Evolutionary conservation across 2,113 vertebrate genomes (phyloP).

Genomic region (Tautogolabrus adspersus): DNA sequence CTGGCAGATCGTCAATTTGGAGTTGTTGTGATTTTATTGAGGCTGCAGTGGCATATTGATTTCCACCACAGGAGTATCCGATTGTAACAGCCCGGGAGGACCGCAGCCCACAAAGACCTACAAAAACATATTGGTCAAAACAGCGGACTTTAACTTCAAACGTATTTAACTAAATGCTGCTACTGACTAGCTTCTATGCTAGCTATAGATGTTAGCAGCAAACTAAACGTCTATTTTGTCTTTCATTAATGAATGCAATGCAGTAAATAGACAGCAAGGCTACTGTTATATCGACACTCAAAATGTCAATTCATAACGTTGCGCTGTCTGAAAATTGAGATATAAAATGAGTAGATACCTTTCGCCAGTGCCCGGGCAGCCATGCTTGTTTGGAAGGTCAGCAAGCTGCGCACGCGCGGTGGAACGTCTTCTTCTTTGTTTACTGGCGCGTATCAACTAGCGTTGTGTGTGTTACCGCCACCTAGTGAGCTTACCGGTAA

Average conservation of each 20-base stretch:
- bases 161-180: not conserved
- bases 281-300: accelerated
- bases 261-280: accelerated
- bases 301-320: accelerated
- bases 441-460: not conserved
- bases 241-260: not conserved
- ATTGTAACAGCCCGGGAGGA: constrained; percentile 16
- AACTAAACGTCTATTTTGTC: not conserved
- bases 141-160: not conserved
- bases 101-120: constrained; percentile 70
- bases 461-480: not conserved
- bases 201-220: constrained; percentile 12
- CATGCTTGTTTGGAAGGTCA: constrained; percentile 80
- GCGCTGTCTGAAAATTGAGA: accelerated
- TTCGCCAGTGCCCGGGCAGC: constrained; percentile 67
- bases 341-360: constrained; percentile 61
- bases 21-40: constrained; percentile 22
- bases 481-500: not conserved
- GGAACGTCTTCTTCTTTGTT: constrained; percentile 25
- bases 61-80: constrained; percentile 37
- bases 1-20: constrained; percentile 34
- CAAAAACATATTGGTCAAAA: not conserved
- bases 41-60: constrained; percentile 53
- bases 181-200: not conserved
- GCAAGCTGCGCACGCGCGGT: constrained; percentile 50